Base-by-base conservation (phyloP, 2,113 vertebrate species). In the Atrichornis clamosus region DNA sequence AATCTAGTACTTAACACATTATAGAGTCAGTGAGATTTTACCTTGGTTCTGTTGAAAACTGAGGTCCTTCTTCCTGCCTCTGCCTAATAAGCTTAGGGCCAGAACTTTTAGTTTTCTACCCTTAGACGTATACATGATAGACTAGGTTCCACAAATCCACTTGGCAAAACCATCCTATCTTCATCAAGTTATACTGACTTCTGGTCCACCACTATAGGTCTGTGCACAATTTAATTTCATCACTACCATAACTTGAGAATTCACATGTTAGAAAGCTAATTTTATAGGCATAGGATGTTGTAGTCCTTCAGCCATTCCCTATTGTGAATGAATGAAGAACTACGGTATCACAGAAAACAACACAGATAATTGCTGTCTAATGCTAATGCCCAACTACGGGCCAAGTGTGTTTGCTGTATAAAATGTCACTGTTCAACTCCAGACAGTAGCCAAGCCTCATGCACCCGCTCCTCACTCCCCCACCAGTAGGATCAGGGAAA, bases 21-120 rank as follows among this genome's bases (percentile, higher is more conserved):
- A 92, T 14, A 95, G 19, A 37, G 68, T 92, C 84, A 95, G 73
- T 93, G 93, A 91, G 76, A 87, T 80, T 88, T 94, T 86, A 95
- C 87, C 70, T 96, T 89, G 89, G 53, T 46, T 84, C 80, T 93
- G 37, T 82, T 96, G 59, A 83, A 96, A 96, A 68, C 83, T 91
- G 76, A 79, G 30, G 55, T 89, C 87, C 72, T 88, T 59, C 56
- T 85, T 89, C 83, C 79, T 87, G 58, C 11, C 70, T 92, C 84
- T 92, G 77, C 55, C 77, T 77, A 95, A 27, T 52, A 85, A 75
- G 8, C 41, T 95, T 80, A 84, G 55, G 44, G 67, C 11, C 58
- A 87, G 90, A 95, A 68, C 50, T 27, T 52, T 39, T 70, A 83
- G 63, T 81, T 96, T 86, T 96, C 95, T 86, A 46, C 93, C 50